phyloP scores from a whole-genome alignment of 2,888 invertebrate species.

The Aethes cnicana region DNA sequence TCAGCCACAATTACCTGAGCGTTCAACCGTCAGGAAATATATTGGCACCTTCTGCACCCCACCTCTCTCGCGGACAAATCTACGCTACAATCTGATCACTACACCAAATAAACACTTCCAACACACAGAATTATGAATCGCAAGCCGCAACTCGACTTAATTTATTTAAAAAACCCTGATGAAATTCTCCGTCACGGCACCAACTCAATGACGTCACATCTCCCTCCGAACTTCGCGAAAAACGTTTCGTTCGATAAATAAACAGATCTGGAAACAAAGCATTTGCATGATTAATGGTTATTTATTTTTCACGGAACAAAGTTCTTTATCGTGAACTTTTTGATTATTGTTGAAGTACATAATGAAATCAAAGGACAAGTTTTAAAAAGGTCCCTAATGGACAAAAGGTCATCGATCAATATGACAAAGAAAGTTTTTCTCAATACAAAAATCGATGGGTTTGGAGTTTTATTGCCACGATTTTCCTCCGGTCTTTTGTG shows the following conservation, averaged over 20 bases:
- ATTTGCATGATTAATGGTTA: constrained; percentile 64
- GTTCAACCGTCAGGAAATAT: constrained; percentile 79
- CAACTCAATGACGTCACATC: constrained; percentile 35
- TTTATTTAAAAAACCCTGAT: constrained; percentile 25
- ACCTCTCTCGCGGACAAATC: constrained; percentile 52
- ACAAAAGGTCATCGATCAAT: constrained; percentile 78
- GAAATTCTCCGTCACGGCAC: constrained; percentile 45
- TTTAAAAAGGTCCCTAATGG: constrained; percentile 78
- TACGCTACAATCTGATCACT: constrained; percentile 41
- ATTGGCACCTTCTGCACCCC: constrained; percentile 75
- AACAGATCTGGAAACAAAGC: constrained; percentile 54
- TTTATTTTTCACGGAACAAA: constrained; percentile 58
- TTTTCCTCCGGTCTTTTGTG: constrained; percentile 57
- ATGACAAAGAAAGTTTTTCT: constrained; percentile 74
- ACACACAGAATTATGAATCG: constrained; percentile 21
- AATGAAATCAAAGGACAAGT: constrained; percentile 76
- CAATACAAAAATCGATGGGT: constrained; percentile 69
- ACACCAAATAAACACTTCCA: constrained; percentile 12
- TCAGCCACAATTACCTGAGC: constrained; percentile 80
- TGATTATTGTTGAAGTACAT: constrained; percentile 67
- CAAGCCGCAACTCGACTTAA: constrained; percentile 14
- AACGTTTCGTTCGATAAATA: constrained; percentile 46
- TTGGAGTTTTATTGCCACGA: constrained; percentile 57
- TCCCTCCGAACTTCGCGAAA: constrained; percentile 36
- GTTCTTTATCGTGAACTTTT: constrained; percentile 58